These are phyloP conservation scores for Listronotus bonariensis DNA, from an alignment of 1,140 invertebrate species.

Conservation along the genomic window DNA sequence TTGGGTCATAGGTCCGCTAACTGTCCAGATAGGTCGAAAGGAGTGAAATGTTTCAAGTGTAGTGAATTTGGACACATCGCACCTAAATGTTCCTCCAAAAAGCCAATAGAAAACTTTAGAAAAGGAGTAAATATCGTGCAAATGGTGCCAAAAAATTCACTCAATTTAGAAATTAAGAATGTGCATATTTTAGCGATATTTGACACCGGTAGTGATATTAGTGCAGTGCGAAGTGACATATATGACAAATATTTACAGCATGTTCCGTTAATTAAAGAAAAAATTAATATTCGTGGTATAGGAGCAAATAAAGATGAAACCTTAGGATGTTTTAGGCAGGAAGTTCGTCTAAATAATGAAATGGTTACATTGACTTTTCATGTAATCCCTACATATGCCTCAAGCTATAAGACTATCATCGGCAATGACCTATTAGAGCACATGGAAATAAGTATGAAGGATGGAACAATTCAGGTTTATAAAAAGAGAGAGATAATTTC, in stretches of 20 bases:
- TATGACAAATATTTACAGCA: slow-evolving; percentile 12
- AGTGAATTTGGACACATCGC: no score
- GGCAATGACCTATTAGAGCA: slow-evolving; percentile 15
- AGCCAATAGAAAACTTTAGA: no score
- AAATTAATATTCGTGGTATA: slow-evolving; percentile 9
- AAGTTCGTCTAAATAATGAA: slow-evolving; percentile 24
- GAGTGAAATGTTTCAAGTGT: no score
- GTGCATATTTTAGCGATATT: no score
- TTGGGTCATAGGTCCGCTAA: no score
- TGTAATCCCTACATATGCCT: slow-evolving; percentile 2
- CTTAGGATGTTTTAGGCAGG: slow-evolving; percentile 18
- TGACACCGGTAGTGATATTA: slow-evolving; percentile 21
- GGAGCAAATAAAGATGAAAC: slow-evolving; percentile 19
- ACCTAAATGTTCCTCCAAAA: no score
- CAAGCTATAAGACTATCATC: slow-evolving; percentile 15
- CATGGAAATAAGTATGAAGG: slow-evolving; percentile 11
- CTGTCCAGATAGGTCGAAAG: no score
- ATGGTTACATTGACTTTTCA: slow-evolving; percentile 2
- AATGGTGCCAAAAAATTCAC: no score
- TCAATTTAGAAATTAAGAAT: no score
- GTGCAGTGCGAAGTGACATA: slow-evolving; percentile 15
- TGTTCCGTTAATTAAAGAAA: slow-evolving; percentile 1
- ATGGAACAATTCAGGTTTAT: slow-evolving; percentile 5
- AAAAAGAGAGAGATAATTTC: slow-evolving; percentile 17
- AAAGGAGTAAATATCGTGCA: no score